Evolutionary conservation across 2,888 invertebrate genomes (phyloP), one percentile per base, ranked within the genome.

Genomic region (Orthonychiurus folsomi): DNA sequence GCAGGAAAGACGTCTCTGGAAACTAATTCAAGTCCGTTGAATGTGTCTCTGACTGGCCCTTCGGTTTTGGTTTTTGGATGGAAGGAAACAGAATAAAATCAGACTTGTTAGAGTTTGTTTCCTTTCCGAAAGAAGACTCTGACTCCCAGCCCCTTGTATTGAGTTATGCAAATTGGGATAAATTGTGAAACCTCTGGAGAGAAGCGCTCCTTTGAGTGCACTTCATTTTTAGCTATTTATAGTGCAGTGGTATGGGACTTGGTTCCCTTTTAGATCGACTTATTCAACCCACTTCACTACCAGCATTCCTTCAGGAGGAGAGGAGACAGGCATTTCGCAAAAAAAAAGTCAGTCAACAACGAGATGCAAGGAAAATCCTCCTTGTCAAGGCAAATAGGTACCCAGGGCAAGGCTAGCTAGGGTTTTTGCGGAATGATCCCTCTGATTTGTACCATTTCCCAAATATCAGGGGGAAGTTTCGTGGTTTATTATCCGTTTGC

Each of bases 141-240:
- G n/a, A n/a, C n/a, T n/a, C n/a, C n/a, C n/a, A n/a, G n/a, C n/a
- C n/a, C n/a, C n/a, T n/a, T n/a, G 37, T 28, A 60, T 48, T 54
- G 53, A 54, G 55, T 54, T 55, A 60, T 60, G 60, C 47, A 60
- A 60, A 60, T 60, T 60, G 54, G 48, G 55, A 54, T 60, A 60
- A 60, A 60, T 60, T 60, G 60, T 60, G 25, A 60, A 60, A 55
- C 55, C 60, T 55, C 60, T 28, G 24, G 55, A 55, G 60, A 28
- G 24, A 37, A 54, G 23, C 37, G 37, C 54, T 60, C 28, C 37
- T 53, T 24, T 52, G 52, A 53, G 27, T 60, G 47, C 47, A 21
- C 47, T 55, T 58, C 48, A 18, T 12, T 48, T 60, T 37, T 37
- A 37, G 37, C 37, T 37, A 37, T 37, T 37, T 37, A 37, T 37